Base-by-base conservation (phyloP, 2,113 vertebrate species). In the Telmatochromis sp. region DNA sequence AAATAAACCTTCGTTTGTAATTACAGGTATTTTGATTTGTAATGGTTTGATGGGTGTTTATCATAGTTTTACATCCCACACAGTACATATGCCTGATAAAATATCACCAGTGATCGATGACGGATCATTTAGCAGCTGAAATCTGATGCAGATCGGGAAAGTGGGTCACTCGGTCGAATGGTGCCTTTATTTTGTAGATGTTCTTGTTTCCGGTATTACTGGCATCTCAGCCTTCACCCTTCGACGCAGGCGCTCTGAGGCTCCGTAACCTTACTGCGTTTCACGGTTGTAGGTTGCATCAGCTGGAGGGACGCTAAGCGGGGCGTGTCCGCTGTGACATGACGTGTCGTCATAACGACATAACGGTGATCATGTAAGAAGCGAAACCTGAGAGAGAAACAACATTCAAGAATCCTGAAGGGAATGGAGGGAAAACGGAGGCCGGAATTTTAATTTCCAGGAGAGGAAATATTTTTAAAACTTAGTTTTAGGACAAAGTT, bases 331-430 rank as follows among this genome's bases (percentile, higher is more conserved):
- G 19, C 33, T 68, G 1, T 68, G 35, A 68, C 63, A 1, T 3
- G 4, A 0, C 8, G 23, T 17, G 40, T 73, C 2, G 21, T 73
- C 9, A 47, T 40, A 68, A 4, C 33, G n/a, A 40, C 13, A 17
- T 47, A 7, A n/a, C 35, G 6, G n/a, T 0, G 12, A 21, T 14
- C n/a, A 0, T 4, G 11, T 40, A 68, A 13, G 13, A 71, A 42
- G 63, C 19, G 11, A 26, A 1, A 17, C 40, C 21, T 17, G 37
- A 45, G 65, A 71, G 35, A 45, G 13, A 73, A 7, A 73, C 2
- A 6, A 6, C 65, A 23, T 73, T 42, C 12, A 23, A 26, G 37
- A 73, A 45, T 73, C 68, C 65, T 42, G 35, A 15, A 40, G n/a
- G n/a, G 37, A 42, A 26, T 21, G 1, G 3, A 21, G 63, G 0